Evolutionary conservation across 1,140 invertebrate species (phyloP), one percentile per base, ranked within the genome.

Genomic region (Drosophila rhopaloa): DNA sequence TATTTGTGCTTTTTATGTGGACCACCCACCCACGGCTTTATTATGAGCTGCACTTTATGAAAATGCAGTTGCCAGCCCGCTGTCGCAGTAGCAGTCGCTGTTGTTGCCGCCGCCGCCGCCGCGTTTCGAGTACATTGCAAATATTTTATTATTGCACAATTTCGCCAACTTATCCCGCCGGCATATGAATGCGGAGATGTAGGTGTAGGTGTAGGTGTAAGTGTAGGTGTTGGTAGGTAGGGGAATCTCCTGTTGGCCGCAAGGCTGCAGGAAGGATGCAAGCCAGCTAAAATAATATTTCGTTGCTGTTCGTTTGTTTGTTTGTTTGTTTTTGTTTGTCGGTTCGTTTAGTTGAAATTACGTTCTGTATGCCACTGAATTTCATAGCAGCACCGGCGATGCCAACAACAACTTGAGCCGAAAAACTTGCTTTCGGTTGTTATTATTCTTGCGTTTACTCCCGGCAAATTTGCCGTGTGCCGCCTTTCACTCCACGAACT

Each of bases 91-190:
- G 27, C 16, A 46, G 40, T 32, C 43, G 44, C 40, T 68, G 51
- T 44, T 10, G 37, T 16, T 47, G 62, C 48, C 35, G 47, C 57
- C 51, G 41, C 55, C 43, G 53, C 46, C 43, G 61, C 62, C 40
- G 46, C 66, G 62, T 60, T 89, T 86, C 76, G 79, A 86, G 83
- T 86, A 89, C 83, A 88, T 86, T 75, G 84, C 85, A 89, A 89
- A 89, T 89, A 89, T 89, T 89, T 89, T 89, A 89, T 89, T 89
- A 89, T 89, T 89, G 84, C 84, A 80, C 79, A 89, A 89, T 90
- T 89, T 79, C 70, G 65, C 70, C 85, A 89, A 89, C 84, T 89
- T 90, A 89, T 84, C 60, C 81, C 63, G 51, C 67, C 77, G 62
- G 76, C 84, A 84, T 79, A 71, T 83, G 80, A 83, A 85, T 74